Evolutionary conservation across 2,113 vertebrate species (phyloP).

Genomic region (Takifugu bimaculatus): DNA sequence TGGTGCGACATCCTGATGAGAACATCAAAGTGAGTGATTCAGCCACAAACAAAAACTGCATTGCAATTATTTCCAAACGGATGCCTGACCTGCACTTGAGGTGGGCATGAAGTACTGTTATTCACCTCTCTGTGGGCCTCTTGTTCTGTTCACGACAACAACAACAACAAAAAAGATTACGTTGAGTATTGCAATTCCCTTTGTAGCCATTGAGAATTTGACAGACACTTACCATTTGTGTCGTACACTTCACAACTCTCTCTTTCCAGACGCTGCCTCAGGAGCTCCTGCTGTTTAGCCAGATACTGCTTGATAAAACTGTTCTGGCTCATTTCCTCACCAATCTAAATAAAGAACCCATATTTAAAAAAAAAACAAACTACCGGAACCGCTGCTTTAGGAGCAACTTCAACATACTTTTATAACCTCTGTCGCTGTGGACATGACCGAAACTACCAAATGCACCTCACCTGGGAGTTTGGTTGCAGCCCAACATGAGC

Average conservation of each 20-base stretch:
- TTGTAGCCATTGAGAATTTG: not conserved
- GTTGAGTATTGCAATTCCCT: not conserved
- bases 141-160: conserved; percentile 61
- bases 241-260: conserved; percentile 86
- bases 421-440: too few relatives aligned
- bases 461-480: conserved; percentile 83
- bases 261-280: conserved; percentile 84
- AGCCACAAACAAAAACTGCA: too few relatives aligned
- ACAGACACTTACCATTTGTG: conserved; percentile 74
- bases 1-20: conserved; percentile 62
- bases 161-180: conserved; percentile 1
- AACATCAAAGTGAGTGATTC: conserved; percentile 20
- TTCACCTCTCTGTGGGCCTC: conserved; percentile 67
- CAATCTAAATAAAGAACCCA: conserved; percentile 74
- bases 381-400: conserved; percentile 1
- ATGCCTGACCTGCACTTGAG: conserved; percentile 65
- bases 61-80: not conserved
- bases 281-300: conserved; percentile 89
- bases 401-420: not conserved
- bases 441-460: not conserved
- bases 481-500: conserved; percentile 86
- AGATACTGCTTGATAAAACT: conserved; percentile 94
- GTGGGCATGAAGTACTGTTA: conserved; percentile 61
- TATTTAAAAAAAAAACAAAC: conserved; percentile 19
- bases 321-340: conserved; percentile 94